Base-by-base conservation (phyloP, 2,888 invertebrate genomes). In the Nematopogon swammerdamellus region DNA sequence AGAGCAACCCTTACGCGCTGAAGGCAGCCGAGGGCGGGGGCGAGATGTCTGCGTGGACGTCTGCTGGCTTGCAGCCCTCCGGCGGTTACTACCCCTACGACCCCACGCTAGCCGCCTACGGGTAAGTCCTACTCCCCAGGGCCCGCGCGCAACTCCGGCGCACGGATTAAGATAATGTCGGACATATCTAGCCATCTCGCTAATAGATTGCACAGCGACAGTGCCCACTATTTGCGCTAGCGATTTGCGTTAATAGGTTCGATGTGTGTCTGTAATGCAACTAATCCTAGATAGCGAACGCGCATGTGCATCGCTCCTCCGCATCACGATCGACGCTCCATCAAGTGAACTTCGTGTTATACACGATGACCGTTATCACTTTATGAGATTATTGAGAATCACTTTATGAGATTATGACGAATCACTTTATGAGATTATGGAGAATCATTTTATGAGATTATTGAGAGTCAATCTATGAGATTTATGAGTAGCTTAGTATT, bases 21-120 rank as follows among this genome's bases (percentile, higher is more conserved):
- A 94, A 94, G 81, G 89, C 90, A 67, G 82, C 86, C 56, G 87
- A 91, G 72, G 85, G 89, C 63, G 87, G 90, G 63, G 87, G 91
- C 49, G 94, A 94, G 72, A 92, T 93, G 91, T 87, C 91, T 55
- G 92, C 93, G 61, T 94, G 94, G 94, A 92, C 93, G 60, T 91
- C 92, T 55, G 92, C 92, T 53, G 92, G 92, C 54, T 83, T 94
- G 51, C 93, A 94, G 75, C 91, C 94, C 66, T 91, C 93, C 57
- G 90, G 92, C 56, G 92, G 92, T 64, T 94, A 94, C 83, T 93
- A 94, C 82, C 92, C 93, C 58, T 95, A 94, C 81, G 94, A 95
- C 82, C 93, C 94, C 52, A 89, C 94, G 75, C 85, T 92, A 62
- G 92, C 93, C 57, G 93, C 94, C 67, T 94, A 94, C 79, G 94